Conservation (phyloP, 2,113 vertebrate genomes). For the Hyperoodon ampullatus region DNA sequence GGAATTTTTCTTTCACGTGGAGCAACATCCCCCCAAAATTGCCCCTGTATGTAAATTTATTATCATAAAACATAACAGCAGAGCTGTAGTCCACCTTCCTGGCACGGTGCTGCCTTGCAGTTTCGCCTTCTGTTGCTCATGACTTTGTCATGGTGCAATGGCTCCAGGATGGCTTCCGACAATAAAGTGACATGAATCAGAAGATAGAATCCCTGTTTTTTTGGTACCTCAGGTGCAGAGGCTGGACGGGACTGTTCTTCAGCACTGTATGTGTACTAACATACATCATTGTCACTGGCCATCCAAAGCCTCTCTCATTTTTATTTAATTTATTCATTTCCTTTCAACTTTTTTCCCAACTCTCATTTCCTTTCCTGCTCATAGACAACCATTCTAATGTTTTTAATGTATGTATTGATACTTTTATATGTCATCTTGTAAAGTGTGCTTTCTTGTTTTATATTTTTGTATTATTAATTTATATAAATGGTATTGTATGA, state of each 20-base stretch:
- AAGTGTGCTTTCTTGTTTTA: neutral
- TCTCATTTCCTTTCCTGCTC: neutral
- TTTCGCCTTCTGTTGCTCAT: too few species aligned
- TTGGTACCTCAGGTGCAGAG: neutral
- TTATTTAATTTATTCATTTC: neutral
- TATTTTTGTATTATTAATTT: neutral
- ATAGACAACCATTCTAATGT: neutral
- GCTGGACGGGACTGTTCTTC: neutral
- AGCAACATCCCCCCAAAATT: too few species aligned
- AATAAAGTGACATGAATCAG: neutral
- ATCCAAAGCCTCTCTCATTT: neutral
- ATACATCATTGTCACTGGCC: neutral
- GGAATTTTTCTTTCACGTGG: too few species aligned
- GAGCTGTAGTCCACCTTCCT: too few species aligned
- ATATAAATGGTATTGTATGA: neutral
- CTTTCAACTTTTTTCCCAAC: neutral
- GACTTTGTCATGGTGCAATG: too few species aligned
- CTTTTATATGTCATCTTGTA: neutral
- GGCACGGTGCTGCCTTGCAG: too few species aligned
- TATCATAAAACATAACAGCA: too few species aligned
- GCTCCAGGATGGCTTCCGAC: too few species aligned
- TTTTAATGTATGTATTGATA: neutral
- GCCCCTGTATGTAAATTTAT: too few species aligned
- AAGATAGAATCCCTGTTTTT: neutral
- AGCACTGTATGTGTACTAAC: neutral